These are phyloP conservation scores for Aphelocoma californica DNA, from an alignment of 2,797 vertebrate species.

Conservation along the genomic window DNA sequence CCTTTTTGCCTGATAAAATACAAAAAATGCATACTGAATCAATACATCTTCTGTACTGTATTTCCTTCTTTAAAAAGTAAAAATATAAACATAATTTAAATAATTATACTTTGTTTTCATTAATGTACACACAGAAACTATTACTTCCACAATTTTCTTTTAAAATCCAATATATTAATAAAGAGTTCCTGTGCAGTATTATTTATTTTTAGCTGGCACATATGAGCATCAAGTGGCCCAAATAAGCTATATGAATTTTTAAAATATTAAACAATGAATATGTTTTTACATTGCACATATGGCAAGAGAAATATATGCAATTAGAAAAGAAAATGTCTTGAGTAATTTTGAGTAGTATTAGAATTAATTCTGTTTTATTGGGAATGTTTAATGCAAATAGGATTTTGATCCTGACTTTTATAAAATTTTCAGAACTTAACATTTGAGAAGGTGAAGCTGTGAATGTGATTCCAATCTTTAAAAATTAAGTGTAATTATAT, in stretches of 20 bases:
- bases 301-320: neutral
- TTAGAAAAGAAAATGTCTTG: neutral
- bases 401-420: neutral
- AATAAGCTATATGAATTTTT: neutral
- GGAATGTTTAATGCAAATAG: neutral
- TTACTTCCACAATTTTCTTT: neutral
- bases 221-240: neutral
- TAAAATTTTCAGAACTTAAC: neutral
- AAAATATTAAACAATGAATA: neutral
- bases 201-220: neutral
- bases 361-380: neutral
- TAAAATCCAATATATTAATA: neutral
- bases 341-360: neutral
- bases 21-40: conserved; percentile 19
- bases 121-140: neutral
- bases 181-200: neutral
- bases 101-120: neutral
- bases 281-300: neutral
- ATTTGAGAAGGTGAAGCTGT: neutral
- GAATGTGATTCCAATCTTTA: neutral
- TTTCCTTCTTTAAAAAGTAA: neutral
- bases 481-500: neutral
- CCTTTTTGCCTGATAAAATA: conserved; percentile 88
- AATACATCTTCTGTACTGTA: neutral
- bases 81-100: neutral